A percentile compares a stretch with the other conserved stretches of the same genome.
phyloP scores from a whole-genome alignment of 2,113 vertebrate species.

The Hippolais icterina region DNA sequence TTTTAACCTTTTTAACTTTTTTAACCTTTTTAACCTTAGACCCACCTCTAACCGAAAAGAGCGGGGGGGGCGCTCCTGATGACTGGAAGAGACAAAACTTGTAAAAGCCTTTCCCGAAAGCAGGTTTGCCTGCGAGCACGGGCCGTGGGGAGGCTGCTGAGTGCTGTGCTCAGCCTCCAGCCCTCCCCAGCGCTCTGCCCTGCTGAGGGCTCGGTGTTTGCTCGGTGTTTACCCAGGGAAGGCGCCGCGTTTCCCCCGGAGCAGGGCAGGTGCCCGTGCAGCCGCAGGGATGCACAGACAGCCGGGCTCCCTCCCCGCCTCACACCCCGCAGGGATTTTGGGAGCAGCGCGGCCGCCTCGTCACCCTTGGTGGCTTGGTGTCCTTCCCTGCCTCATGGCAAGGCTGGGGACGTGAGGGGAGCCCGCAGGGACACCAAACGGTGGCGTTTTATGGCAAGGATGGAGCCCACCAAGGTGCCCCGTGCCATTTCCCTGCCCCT shows the following conservation, averaged over 20 bases:
- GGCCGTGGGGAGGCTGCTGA: not conserved
- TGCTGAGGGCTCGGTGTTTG: not conserved
- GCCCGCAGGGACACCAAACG: rapidly evolving
- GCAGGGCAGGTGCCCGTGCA: not conserved
- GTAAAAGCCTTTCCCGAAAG: not conserved
- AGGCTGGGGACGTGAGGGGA: rapidly evolving
- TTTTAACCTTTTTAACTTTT: no score
- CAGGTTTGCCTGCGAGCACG: not conserved
- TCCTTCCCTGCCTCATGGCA: rapidly evolving
- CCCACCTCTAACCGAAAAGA: not conserved
- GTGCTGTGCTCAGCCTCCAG: not conserved
- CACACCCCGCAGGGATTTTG: not conserved
- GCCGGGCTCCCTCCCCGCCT: rapidly evolving
- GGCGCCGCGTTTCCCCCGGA: not conserved
- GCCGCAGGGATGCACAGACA: not conserved
- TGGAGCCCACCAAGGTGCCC: rapidly evolving
- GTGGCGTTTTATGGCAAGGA: rapidly evolving
- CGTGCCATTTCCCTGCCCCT: not conserved
- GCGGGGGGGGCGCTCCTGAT: not conserved
- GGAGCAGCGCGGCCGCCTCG: rapidly evolving
- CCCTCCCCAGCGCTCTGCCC: not conserved
- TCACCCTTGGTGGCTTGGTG: no score
- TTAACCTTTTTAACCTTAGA: not conserved
- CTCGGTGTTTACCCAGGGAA: not conserved
- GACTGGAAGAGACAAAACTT: not conserved